These are phyloP conservation scores for Camponotus floridanus DNA, from an alignment of 1,140 invertebrate species.

Conservation along the genomic window DNA sequence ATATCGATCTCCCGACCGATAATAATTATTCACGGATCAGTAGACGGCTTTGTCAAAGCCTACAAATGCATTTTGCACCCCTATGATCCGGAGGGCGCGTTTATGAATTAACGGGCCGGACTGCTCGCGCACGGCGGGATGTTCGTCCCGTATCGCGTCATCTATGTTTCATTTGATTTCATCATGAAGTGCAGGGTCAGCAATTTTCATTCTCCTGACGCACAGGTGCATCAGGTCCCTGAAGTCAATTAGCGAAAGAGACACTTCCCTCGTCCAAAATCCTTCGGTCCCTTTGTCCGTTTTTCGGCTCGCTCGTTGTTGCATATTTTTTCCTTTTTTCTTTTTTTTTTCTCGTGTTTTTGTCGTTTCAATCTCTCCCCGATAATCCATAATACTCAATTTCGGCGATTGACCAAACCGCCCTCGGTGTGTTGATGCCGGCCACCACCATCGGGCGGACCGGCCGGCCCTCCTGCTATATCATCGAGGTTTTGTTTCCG, in stretches of 20 bases:
- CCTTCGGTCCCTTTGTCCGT: constrained; percentile 74
- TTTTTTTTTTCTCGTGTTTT: constrained; percentile 40
- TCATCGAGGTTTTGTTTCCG: constrained; percentile 81
- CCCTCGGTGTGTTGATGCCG: constrained; percentile 82
- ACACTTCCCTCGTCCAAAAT: constrained; percentile 71
- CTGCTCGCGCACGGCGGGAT: constrained; percentile 50
- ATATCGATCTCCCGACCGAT: constrained; percentile 43
- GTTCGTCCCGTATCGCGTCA: constrained; percentile 78
- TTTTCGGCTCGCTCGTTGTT: constrained; percentile 59
- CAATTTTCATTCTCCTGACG: constrained; percentile 66
- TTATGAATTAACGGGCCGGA: constrained; percentile 80
- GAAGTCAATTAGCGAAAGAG: constrained; percentile 77
- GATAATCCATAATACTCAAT: constrained; percentile 86
- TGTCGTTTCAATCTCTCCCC: constrained; percentile 66
- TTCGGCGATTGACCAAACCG: constrained; percentile 84
- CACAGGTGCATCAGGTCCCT: constrained; percentile 63
- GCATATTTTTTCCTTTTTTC: constrained; percentile 16
- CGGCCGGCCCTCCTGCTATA: constrained; percentile 58
- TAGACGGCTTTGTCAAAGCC: constrained; percentile 60
- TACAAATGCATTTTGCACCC: constrained; percentile 75
- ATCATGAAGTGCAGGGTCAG: constrained; percentile 77
- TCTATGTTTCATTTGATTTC: constrained; percentile 83
- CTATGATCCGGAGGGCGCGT: constrained; percentile 70
- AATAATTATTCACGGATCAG: constrained; percentile 62
- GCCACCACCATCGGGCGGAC: constrained; percentile 74